A percentile compares a stretch with the other conserved stretches of the same genome.
phyloP scores from a whole-genome alignment of 2,113 vertebrate species.

The Pollachius pollachius region DNA sequence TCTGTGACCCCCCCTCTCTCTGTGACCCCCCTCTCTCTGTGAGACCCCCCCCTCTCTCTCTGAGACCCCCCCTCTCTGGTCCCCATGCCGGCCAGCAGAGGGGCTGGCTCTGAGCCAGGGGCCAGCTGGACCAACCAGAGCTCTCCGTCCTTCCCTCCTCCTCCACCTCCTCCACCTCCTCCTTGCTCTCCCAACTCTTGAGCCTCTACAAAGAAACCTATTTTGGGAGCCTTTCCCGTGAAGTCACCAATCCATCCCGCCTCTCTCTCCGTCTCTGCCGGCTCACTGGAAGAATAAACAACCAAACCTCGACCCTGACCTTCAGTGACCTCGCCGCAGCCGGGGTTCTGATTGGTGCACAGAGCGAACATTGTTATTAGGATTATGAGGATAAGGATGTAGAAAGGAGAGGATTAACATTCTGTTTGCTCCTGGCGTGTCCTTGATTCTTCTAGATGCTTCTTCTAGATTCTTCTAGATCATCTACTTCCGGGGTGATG shows the following conservation, averaged over 20 bases:
- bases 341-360: background rate
- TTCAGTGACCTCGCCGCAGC: no score
- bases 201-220: conserved; percentile 53
- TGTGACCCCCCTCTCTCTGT: no score
- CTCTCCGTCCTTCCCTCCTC: conserved; percentile 12
- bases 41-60: background rate
- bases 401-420: no score
- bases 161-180: conserved; percentile 14
- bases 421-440: no score
- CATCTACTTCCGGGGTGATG: no score
- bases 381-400: no score
- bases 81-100: conserved; percentile 32
- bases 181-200: conserved; percentile 28
- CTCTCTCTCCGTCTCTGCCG: conserved; percentile 29
- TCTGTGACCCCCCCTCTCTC: no score
- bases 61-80: conserved; percentile 12
- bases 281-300: conserved; percentile 7
- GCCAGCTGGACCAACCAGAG: conserved; percentile 35
- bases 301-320: no score
- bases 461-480: no score
- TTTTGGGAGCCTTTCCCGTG: conserved; percentile 55
- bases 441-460: no score
- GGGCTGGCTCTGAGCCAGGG: conserved; percentile 41
- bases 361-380: background rate
- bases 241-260: conserved; percentile 31